Evolutionary conservation across 2,113 vertebrate genomes (phyloP).

Genomic region (Arizona elegans): DNA sequence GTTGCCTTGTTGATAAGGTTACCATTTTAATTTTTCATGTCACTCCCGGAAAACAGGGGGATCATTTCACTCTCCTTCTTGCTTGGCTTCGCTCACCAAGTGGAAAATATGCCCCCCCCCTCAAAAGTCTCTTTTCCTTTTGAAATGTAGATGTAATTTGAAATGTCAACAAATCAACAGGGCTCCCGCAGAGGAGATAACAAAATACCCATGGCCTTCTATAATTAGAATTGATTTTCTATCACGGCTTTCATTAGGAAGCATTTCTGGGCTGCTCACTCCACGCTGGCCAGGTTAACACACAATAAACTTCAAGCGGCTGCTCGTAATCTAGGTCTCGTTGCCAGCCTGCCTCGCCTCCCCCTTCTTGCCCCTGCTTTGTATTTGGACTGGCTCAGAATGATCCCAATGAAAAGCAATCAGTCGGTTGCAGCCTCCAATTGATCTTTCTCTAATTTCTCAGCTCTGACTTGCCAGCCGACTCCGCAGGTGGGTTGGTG

Average conservation of each 20-base stretch:
- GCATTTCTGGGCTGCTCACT: not conserved
- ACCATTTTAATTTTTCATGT: not conserved
- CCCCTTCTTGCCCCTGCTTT: not conserved
- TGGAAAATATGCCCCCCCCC: not conserved
- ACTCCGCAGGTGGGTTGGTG: not conserved
- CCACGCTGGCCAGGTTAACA: not conserved
- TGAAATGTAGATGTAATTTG: constrained; percentile 29
- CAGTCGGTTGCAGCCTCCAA: not conserved
- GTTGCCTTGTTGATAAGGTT: not conserved
- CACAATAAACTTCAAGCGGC: not conserved
- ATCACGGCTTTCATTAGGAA: constrained; percentile 24
- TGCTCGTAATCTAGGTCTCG: no score
- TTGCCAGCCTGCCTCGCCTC: not conserved
- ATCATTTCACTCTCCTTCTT: not conserved
- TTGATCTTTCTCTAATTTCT: not conserved
- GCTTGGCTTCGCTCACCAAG: not conserved
- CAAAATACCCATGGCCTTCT: constrained; percentile 7
- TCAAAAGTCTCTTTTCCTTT: not conserved
- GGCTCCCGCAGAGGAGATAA: constrained; percentile 1
- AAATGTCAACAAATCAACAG: constrained; percentile 3
- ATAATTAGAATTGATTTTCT: constrained; percentile 33
- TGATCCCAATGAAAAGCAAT: not conserved
- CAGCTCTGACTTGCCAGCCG: not conserved
- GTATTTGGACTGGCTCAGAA: not conserved
- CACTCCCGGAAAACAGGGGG: not conserved